These are phyloP conservation scores for Pseudochaenichthys georgianus DNA, from an alignment of 2,797 vertebrate species.

Conservation along the genomic window DNA sequence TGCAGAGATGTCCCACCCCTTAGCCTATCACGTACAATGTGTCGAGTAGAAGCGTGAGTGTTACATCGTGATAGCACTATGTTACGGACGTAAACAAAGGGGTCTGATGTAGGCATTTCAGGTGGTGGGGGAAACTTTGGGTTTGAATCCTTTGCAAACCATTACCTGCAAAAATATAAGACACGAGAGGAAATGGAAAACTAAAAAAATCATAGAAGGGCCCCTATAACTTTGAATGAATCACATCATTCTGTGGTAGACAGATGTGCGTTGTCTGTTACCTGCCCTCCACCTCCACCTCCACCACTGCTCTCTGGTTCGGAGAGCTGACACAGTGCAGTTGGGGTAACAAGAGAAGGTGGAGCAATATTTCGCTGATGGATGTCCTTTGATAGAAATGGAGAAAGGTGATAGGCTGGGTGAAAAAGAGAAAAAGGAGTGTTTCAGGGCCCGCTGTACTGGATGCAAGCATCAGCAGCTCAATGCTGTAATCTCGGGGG, in stretches of 20 bases:
- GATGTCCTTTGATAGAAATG: conserved; percentile 73
- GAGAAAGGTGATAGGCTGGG: conserved; percentile 77
- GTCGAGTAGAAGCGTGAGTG: too few species aligned
- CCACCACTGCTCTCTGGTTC: conserved; percentile 28
- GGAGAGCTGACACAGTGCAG: conserved; percentile 73
- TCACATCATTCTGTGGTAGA: conserved; percentile 25
- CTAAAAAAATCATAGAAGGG: too few species aligned
- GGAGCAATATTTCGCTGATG: conserved; percentile 86
- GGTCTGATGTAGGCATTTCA: too few species aligned
- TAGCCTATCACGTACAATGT: too few species aligned
- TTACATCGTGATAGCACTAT: too few species aligned
- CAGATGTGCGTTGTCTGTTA: conserved; percentile 27
- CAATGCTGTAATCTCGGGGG: conserved; percentile 64
- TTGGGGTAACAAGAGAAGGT: conserved; percentile 75
- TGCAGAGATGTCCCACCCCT: too few species aligned
- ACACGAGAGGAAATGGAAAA: too few species aligned
- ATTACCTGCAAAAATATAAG: too few species aligned
- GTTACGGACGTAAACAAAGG: too few species aligned
- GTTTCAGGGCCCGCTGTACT: conserved; percentile 60
- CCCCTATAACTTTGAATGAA: background rate
- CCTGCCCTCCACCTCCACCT: conserved; percentile 17
- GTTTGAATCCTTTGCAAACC: too few species aligned
- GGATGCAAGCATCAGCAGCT: conserved; percentile 76
- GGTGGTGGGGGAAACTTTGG: too few species aligned
- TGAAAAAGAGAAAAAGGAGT: conserved; percentile 71